phyloP scores from a whole-genome alignment of 2,113 vertebrate genomes.

The Anolis sagrei region DNA sequence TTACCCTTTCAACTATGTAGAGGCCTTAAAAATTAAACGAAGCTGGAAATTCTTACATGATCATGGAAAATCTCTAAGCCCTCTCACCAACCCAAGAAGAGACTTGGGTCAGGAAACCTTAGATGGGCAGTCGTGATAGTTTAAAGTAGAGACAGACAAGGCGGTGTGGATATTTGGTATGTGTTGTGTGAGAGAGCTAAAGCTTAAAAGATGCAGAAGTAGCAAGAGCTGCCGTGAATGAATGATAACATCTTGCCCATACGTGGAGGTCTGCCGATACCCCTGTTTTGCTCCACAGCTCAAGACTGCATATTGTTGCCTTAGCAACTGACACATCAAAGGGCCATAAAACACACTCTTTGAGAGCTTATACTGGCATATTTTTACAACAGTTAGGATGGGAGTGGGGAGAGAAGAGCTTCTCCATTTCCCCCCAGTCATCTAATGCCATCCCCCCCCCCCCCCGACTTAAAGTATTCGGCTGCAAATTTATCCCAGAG shows the following conservation, averaged over 20 bases:
- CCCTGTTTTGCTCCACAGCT: slow-evolving; percentile 40
- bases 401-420: background rate
- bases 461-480: background rate
- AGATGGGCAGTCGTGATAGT: background rate
- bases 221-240: slow-evolving; percentile 11
- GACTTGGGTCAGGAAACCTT: background rate
- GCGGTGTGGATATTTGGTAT: background rate
- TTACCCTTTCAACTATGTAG: background rate
- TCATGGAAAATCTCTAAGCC: background rate
- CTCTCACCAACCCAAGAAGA: background rate
- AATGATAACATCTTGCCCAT: background rate
- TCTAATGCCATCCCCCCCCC: background rate
- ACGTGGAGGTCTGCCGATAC: background rate
- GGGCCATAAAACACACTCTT: background rate
- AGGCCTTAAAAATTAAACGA: background rate
- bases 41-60: background rate
- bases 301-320: slow-evolving; percentile 42
- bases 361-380: slow-evolving; percentile 5
- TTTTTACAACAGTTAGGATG: slow-evolving; percentile 4
- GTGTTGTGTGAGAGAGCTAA: background rate
- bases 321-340: slow-evolving; percentile 51
- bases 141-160: background rate
- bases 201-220: slow-evolving; percentile 7
- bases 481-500: background rate
- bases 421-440: background rate